Base-by-base conservation (phyloP, 2,888 invertebrate species). In the Melinopterus prodromus region DNA sequence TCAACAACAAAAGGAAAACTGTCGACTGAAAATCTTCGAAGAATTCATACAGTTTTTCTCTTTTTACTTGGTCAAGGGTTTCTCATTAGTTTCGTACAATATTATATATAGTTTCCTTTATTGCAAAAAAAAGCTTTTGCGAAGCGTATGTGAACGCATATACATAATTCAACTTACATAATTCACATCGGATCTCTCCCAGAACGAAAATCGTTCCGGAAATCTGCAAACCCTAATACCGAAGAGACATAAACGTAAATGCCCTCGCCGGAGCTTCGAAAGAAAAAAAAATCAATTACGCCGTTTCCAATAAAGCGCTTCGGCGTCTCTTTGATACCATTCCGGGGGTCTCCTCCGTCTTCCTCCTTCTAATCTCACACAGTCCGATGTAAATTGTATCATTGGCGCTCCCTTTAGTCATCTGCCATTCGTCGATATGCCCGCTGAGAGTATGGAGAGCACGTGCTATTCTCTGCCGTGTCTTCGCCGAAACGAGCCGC, bases 391-490 rank as follows among this genome's bases (percentile, higher is more conserved):
- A 53, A 53, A 53, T 53, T 53, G 53, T 53, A 53, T 53, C 53
- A 53, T 53, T 53, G 53, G 53, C 53, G 53, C 53, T 53, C 53
- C 53, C 53, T 53, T 53, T 53, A 7, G 53, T 53, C n/a, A 72
- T n/a, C 72, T 7, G 72, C 35, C 72, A 37, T 71, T 69, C 70
- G 12, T 53, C 53, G 53, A 53, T 53, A 53, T 53, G 53, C 53
- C 53, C 12, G 53, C 53, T 53, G 53, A 53, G 53, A 53, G 53
- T 12, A 12, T 53, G 53, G 53, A 53, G 53, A 71, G 78, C 80
- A 80, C 80, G 78, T 80, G 80, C 80, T 70, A 74, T 71, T 80
- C 78, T 78, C 78, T 71, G 26, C 69, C 16, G 78, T 78, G 70
- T 80, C 80, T 76, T 78, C 78, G 80, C 76, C 80, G 76, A 76